These are phyloP conservation scores for Pangasius krempfi DNA, from an alignment of 2,797 vertebrate genomes.

Conservation along the genomic window DNA sequence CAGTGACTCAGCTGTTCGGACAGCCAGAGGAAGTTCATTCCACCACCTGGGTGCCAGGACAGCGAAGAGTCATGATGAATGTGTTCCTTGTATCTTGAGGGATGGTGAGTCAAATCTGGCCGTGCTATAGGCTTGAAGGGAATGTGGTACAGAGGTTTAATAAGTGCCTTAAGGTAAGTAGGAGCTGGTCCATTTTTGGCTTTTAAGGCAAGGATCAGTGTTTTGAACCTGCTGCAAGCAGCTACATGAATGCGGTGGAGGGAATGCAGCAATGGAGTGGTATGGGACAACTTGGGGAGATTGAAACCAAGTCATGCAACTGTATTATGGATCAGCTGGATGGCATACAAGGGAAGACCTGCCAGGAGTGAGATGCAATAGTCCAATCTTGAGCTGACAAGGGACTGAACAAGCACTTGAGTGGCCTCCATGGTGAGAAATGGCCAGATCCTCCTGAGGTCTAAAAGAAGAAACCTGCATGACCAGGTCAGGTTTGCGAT, in stretches of 20 bases:
- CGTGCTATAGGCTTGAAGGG: not conserved
- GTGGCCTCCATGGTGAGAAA: constrained; percentile 2
- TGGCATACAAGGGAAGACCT: not conserved
- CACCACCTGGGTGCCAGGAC: constrained; percentile 24
- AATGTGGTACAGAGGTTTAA: not conserved
- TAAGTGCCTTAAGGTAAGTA: not conserved
- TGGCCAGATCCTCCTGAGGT: not conserved
- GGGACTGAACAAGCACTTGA: not conserved
- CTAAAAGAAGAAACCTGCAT: not conserved
- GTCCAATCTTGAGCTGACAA: not conserved
- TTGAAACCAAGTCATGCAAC: not conserved
- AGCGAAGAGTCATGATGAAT: constrained; percentile 8
- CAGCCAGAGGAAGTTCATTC: constrained; percentile 17
- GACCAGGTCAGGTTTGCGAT: not conserved
- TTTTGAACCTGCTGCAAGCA: not conserved
- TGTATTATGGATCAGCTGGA: not conserved
- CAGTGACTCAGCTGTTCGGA: constrained; percentile 3
- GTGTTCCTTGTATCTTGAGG: constrained; percentile 25
- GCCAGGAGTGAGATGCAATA: not conserved
- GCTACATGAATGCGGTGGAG: not conserved
- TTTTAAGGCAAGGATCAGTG: not conserved
- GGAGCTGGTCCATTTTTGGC: not conserved
- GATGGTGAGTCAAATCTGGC: constrained; percentile 8
- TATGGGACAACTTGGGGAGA: not conserved
- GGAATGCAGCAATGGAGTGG: not conserved